Conservation (phyloP, 2,888 invertebrate genomes). For the Philereme transversata region DNA sequence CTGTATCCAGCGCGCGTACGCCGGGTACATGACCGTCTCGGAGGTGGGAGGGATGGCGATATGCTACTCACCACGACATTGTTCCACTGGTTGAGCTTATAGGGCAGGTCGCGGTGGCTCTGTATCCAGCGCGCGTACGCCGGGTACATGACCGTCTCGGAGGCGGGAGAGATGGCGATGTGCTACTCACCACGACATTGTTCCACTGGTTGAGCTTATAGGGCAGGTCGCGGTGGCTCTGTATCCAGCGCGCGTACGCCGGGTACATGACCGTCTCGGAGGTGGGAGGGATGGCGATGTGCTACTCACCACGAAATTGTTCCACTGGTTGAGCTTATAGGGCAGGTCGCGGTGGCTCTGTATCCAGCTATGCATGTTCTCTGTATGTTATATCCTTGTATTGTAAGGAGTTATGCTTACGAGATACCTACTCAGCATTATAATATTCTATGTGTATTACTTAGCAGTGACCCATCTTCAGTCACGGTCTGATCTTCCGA, state of each 20-base stretch:
- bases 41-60: not conserved
- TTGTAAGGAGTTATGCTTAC: no score
- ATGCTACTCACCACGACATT: slow-evolving; percentile 93
- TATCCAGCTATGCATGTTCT: no score
- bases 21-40: no score
- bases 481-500: no score
- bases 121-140: slow-evolving; percentile 99
- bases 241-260: slow-evolving; percentile 98
- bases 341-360: slow-evolving; percentile 99
- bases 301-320: slow-evolving; percentile 91
- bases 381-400: no score
- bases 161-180: not conserved
- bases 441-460: no score
- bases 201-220: slow-evolving; percentile 99
- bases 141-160: no score
- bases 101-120: slow-evolving; percentile 97
- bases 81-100: slow-evolving; percentile 99
- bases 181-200: slow-evolving; percentile 93
- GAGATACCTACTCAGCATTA: no score
- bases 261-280: slow-evolving; percentile 99
- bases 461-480: no score
- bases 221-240: slow-evolving; percentile 98
- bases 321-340: slow-evolving; percentile 99
- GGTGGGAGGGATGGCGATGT: slow-evolving; percentile 98
- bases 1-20: slow-evolving; percentile 98